Evolutionary conservation across 2,113 vertebrate genomes (phyloP).

Genomic region (Sisor rabdophorus): DNA sequence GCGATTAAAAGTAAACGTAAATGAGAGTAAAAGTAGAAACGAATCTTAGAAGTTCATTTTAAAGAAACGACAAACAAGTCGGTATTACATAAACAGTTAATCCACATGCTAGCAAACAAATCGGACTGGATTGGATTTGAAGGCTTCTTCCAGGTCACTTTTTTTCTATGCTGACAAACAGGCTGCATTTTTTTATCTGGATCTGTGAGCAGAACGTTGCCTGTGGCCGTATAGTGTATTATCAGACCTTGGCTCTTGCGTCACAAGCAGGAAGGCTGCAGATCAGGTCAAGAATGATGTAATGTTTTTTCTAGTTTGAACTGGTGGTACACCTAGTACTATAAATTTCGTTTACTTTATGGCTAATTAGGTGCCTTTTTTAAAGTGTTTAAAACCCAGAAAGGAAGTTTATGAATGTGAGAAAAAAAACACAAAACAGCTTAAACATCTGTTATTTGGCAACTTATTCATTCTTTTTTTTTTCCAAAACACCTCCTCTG

Average conservation of each 20-base stretch:
- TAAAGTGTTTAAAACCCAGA: not conserved
- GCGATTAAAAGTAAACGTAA: too few species aligned
- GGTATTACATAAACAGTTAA: not conserved
- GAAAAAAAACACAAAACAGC: not conserved
- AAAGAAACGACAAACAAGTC: not conserved
- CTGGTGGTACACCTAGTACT: constrained; percentile 33
- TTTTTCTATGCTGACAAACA: not conserved
- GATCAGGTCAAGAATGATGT: constrained; percentile 40
- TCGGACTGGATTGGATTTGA: not conserved
- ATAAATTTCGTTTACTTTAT: not conserved
- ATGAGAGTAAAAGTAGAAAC: too few species aligned
- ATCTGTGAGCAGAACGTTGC: constrained; percentile 10
- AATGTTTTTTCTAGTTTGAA: not conserved
- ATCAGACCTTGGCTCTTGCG: constrained; percentile 15
- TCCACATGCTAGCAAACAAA: not conserved
- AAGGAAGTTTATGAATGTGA: not conserved
- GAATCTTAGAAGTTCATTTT: too few species aligned
- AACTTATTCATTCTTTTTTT: not conserved
- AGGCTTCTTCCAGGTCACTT: not conserved
- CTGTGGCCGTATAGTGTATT: constrained; percentile 1
- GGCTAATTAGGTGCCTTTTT: not conserved
- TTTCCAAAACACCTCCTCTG: not conserved
- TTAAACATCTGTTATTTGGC: not conserved
- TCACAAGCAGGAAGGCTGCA: constrained; percentile 15
- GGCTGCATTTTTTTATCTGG: not conserved